These are phyloP conservation scores for Tetramorium simillimum DNA, from an alignment of 1,140 invertebrate genomes.

Conservation along the genomic window DNA sequence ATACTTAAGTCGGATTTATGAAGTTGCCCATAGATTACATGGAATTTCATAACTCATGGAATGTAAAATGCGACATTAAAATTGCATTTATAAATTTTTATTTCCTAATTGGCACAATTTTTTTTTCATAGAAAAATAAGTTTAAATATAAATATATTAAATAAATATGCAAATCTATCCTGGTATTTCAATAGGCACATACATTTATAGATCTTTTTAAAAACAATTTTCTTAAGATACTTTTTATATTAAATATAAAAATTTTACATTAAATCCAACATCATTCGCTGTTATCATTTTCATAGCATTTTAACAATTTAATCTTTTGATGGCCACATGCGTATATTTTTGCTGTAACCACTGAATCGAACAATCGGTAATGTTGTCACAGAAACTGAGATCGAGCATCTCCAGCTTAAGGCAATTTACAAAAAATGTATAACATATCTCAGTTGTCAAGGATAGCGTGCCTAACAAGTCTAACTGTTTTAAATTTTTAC, in stretches of 20 bases:
- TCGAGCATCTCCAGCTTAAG: conserved; percentile 91
- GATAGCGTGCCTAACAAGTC: conserved; percentile 93
- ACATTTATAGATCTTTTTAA: too few species aligned
- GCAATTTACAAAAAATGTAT: conserved; percentile 85
- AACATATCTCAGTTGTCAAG: conserved; percentile 90
- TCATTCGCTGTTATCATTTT: conserved; percentile 14
- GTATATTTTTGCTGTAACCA: conserved; percentile 88
- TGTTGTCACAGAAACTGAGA: conserved; percentile 94
- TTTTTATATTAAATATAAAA: neutral
- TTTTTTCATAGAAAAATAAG: neutral
- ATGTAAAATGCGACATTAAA: neutral
- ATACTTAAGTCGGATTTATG: too few species aligned
- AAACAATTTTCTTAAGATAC: neutral
- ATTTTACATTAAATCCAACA: conserved; percentile 34
- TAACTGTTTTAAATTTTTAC: conserved; percentile 90
- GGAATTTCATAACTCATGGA: too few species aligned
- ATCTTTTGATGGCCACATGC: conserved; percentile 88
- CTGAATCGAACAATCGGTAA: conserved; percentile 89
- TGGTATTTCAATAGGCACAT: too few species aligned
- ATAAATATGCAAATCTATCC: too few species aligned
- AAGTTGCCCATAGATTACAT: too few species aligned
- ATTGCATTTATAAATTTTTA: neutral
- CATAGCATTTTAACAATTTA: too few species aligned
- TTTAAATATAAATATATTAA: neutral
- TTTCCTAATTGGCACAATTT: neutral